These are phyloP conservation scores for Leucozona laternaria DNA, from an alignment of 2,888 invertebrate species.

Conservation along the genomic window DNA sequence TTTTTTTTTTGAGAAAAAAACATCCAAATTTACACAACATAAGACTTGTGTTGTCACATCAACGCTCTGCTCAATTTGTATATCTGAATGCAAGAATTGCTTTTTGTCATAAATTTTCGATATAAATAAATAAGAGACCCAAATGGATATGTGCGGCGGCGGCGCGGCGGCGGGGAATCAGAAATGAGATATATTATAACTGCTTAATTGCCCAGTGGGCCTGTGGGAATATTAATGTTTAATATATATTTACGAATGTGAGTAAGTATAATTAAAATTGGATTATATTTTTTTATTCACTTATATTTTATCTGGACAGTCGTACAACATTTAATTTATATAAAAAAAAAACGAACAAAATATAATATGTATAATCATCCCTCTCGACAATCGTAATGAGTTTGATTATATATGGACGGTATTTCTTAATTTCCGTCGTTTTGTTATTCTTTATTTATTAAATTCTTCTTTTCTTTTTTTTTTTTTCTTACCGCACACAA, in stretches of 20 bases:
- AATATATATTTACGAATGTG: slow-evolving; percentile 49
- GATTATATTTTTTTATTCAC: slow-evolving; percentile 32
- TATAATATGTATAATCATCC: slow-evolving; percentile 4
- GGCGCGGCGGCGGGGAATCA: too few species aligned
- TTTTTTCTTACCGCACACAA: slow-evolving; percentile 26
- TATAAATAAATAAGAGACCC: slow-evolving; percentile 42
- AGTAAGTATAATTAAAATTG: slow-evolving; percentile 41
- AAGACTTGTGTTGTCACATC: slow-evolving; percentile 69
- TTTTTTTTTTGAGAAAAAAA: not conserved
- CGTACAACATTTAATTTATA: slow-evolving; percentile 39
- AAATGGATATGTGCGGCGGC: slow-evolving; percentile 5
- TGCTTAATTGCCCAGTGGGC: slow-evolving; percentile 67
- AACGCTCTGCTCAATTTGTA: slow-evolving; percentile 72
- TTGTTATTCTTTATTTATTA: not conserved
- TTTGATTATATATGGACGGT: slow-evolving; percentile 63
- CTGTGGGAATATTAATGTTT: slow-evolving; percentile 61
- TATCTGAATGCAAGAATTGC: slow-evolving; percentile 60
- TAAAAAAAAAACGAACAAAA: not conserved
- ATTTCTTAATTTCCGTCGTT: slow-evolving; percentile 70
- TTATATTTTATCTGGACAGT: not conserved
- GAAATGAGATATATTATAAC: slow-evolving; percentile 58
- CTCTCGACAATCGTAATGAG: slow-evolving; percentile 65
- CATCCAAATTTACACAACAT: slow-evolving; percentile 64
- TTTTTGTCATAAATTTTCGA: slow-evolving; percentile 60
- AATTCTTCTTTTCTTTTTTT: not conserved